Percentiles rank a stretch among this genome's conserved stretches.
Conservation (phyloP, 2,888 invertebrate species). For the Rhabditoides inermis region DNA sequence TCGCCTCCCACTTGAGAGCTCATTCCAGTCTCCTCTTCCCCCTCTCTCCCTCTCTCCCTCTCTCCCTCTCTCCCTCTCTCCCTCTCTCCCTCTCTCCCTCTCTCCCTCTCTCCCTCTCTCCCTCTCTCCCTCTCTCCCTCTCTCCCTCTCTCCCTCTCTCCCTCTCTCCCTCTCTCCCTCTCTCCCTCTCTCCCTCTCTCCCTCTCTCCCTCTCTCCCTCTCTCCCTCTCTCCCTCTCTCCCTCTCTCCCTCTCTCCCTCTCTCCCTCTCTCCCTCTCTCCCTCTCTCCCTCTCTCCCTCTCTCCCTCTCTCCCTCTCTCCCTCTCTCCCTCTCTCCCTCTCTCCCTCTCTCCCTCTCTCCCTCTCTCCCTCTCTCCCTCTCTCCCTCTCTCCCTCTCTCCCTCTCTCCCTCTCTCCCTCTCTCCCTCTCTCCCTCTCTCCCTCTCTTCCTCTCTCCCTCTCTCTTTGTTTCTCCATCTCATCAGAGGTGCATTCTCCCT, state of each 20-base stretch:
- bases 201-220: not conserved
- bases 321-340: not conserved
- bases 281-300: not conserved
- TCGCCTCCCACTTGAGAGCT: not conserved
- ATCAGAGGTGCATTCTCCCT: too few species aligned
- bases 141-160: constrained; percentile 6
- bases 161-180: constrained; percentile 12
- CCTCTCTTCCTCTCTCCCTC: not conserved
- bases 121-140: not conserved
- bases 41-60: not conserved
- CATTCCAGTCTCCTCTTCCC: not conserved
- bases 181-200: constrained; percentile 6
- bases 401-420: constrained; percentile 4
- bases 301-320: not conserved
- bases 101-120: not conserved
- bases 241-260: not conserved
- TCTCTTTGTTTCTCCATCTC: too few species aligned
- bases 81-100: not conserved
- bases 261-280: not conserved
- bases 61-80: not conserved
- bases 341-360: not conserved
- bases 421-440: constrained; percentile 1
- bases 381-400: constrained; percentile 2
- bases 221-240: constrained; percentile 3
- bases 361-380: not conserved